Percentiles rank a stretch among this genome's conserved stretches.
These are phyloP conservation scores for Hermaeophaga mercurialis DNA, from an alignment of 2,888 invertebrate species.

Conservation along the genomic window DNA sequence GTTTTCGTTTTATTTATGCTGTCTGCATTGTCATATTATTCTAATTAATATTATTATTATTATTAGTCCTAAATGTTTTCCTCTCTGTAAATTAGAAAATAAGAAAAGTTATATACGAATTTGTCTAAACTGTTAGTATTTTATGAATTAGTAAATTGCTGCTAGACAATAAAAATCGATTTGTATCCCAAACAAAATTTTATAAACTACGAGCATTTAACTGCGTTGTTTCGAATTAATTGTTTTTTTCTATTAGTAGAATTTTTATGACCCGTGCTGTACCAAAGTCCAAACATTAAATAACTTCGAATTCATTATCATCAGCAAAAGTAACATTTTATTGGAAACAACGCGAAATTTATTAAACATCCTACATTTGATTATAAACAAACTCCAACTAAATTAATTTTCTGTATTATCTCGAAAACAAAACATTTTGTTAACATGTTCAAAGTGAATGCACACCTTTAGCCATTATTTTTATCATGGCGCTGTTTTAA, in stretches of 20 bases:
- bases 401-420: slow-evolving; percentile 7
- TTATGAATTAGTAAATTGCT: no score
- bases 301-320: slow-evolving; percentile 13
- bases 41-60: no score
- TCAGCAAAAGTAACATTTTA: slow-evolving; percentile 9
- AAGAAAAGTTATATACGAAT: no score
- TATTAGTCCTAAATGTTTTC: no score
- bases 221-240: slow-evolving; percentile 10
- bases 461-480: slow-evolving; percentile 5
- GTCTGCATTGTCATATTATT: no score
- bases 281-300: slow-evolving; percentile 19
- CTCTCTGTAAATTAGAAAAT: no score
- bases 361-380: slow-evolving; percentile 15
- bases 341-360: slow-evolving; percentile 11
- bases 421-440: slow-evolving; percentile 5
- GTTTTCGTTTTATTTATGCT: no score
- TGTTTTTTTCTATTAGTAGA: slow-evolving; percentile 14
- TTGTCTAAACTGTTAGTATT: no score
- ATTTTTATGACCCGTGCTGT: slow-evolving; percentile 18
- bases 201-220: not conserved
- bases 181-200: not conserved
- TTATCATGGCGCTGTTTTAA: not conserved
- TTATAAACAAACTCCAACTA: slow-evolving; percentile 8
- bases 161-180: not conserved
- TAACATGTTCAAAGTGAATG: slow-evolving; percentile 4